phyloP scores from a whole-genome alignment of 35 echinoderm and acorn worm genomes.

The Apostichopus japonicus region DNA sequence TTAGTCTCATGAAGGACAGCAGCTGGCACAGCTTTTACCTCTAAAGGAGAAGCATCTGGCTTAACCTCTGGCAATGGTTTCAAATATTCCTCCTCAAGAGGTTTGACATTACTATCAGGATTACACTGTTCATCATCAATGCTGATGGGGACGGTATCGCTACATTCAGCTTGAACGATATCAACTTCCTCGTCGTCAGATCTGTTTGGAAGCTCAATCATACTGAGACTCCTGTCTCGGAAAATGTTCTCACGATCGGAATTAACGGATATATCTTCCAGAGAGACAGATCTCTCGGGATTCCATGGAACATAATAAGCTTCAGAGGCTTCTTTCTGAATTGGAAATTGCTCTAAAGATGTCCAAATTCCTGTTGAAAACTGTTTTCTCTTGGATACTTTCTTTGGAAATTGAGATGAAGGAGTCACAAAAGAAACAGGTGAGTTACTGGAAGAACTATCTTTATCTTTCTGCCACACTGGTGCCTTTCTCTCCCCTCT shows the following conservation, averaged over 20 bases:
- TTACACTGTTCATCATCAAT: not conserved
- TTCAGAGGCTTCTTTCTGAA: slow-evolving; percentile 40
- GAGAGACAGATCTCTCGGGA: slow-evolving; percentile 37
- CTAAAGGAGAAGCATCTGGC: not conserved
- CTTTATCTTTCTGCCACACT: slow-evolving; percentile 34
- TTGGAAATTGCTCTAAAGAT: slow-evolving; percentile 59
- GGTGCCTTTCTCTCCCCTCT: slow-evolving; percentile 44
- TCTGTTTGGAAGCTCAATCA: slow-evolving; percentile 27
- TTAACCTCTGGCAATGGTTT: not conserved
- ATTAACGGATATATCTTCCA: not conserved
- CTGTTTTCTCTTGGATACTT: not conserved
- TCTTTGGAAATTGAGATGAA: slow-evolving; percentile 26
- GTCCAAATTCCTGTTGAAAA: slow-evolving; percentile 45
- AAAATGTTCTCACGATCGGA: not conserved
- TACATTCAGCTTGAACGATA: no score
- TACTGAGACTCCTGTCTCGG: slow-evolving; percentile 39
- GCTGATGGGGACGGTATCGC: not conserved
- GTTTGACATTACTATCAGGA: no score
- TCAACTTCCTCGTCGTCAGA: not conserved
- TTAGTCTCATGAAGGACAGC: no score
- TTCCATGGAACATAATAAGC: slow-evolving; percentile 62
- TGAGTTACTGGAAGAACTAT: slow-evolving; percentile 25
- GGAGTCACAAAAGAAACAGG: not conserved
- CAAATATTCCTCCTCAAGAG: not conserved
- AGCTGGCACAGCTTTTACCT: no score